Conservation (phyloP, 2,113 vertebrate species). For the Rhinoptilus africanus region DNA sequence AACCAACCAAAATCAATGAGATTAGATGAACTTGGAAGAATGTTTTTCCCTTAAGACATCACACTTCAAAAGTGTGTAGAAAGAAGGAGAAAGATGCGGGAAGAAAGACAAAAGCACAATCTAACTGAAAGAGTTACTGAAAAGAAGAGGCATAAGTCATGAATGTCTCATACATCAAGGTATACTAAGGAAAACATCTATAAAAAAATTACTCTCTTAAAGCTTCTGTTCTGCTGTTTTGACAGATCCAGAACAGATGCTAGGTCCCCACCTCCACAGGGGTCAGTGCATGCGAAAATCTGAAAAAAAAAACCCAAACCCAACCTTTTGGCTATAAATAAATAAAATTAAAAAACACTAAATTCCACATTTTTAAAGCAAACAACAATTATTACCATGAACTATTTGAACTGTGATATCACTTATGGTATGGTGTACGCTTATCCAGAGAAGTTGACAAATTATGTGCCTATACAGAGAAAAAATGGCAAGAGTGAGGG, state of each 20-base stretch:
- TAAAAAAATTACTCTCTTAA: not conserved
- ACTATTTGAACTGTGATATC: not conserved
- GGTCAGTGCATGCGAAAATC: not conserved
- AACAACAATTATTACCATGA: not conserved
- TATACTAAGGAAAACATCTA: not conserved
- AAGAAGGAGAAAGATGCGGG: not conserved
- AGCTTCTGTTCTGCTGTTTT: not conserved
- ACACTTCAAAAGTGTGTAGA: not conserved
- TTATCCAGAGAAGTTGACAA: not conserved
- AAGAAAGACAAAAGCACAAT: not conserved
- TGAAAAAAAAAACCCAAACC: not conserved
- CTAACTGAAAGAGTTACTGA: not conserved
- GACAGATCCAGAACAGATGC: not conserved
- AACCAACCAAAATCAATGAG: not conserved
- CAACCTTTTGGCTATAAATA: not conserved
- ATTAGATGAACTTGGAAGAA: not conserved
- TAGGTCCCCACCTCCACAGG: not conserved
- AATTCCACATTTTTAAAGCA: not conserved
- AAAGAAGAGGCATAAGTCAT: not conserved
- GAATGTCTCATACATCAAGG: not conserved
- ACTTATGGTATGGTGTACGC: not conserved
- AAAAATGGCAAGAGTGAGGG: not conserved
- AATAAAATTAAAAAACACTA: not conserved
- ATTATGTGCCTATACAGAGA: not conserved
- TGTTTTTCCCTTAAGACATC: not conserved